Percentiles rank a stretch among this genome's conserved stretches.
phyloP scores from a whole-genome alignment of 1,140 invertebrate genomes.

The Penaeus vannamei region DNA sequence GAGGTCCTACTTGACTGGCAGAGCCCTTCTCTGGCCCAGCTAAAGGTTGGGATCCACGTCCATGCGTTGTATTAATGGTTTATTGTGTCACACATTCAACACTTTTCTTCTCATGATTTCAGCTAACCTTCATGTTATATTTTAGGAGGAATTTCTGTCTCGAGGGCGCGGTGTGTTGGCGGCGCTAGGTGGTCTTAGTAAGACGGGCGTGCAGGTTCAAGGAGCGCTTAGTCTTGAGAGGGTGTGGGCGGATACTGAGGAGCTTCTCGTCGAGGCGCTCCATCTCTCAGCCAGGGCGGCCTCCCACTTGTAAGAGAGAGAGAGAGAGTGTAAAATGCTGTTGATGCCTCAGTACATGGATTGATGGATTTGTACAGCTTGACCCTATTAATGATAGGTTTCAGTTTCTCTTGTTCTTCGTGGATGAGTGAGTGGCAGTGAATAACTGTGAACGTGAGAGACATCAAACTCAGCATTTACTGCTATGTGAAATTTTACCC shows the following conservation, averaged over 20 bases:
- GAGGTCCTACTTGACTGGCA: slow-evolving; percentile 51
- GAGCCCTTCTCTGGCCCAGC: slow-evolving; percentile 34
- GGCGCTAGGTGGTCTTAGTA: background rate
- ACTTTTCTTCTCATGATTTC: background rate
- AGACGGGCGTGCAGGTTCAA: slow-evolving; percentile 32
- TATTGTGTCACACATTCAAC: too few relatives aligned
- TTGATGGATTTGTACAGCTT: too few relatives aligned
- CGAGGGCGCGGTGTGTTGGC: slow-evolving; percentile 19
- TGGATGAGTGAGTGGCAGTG: too few relatives aligned
- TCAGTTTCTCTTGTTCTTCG: too few relatives aligned
- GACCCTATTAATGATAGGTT: too few relatives aligned
- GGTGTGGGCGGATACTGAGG: background rate
- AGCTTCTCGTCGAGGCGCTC: slow-evolving; percentile 13
- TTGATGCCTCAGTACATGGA: too few relatives aligned
- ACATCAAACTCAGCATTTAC: too few relatives aligned
- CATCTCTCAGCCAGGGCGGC: background rate
- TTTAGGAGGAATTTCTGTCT: slow-evolving; percentile 41
- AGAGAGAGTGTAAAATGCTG: too few relatives aligned
- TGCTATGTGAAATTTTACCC: too few relatives aligned
- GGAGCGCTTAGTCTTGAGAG: slow-evolving; percentile 27
- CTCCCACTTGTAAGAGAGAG: slow-evolving; percentile 31
- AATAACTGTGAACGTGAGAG: too few relatives aligned
- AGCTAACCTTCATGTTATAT: background rate
- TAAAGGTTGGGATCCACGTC: slow-evolving; percentile 3
- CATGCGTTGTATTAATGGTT: too few relatives aligned